Percentiles rank a stretch among this genome's conserved stretches.
Evolutionary conservation across 2,797 vertebrate genomes (phyloP).

Genomic region (Gymnothorax javanicus): DNA sequence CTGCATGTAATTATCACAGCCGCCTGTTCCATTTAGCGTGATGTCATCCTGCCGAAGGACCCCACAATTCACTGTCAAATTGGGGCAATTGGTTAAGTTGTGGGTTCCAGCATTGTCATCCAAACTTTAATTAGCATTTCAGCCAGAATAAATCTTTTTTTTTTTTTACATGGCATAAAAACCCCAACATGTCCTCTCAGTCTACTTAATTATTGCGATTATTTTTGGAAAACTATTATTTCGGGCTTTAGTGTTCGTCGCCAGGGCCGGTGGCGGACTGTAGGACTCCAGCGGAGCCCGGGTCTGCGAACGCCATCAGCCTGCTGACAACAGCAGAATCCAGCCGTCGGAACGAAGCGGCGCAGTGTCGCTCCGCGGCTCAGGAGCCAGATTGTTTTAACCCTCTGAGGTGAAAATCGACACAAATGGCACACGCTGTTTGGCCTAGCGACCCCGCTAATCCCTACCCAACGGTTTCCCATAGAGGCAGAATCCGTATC

Average conservation of each 20-base stretch:
- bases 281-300: background rate
- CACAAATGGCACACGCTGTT: background rate
- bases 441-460: background rate
- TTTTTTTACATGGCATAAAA: background rate
- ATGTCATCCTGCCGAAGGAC: background rate
- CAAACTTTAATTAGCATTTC: constrained; percentile 14
- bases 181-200: background rate
- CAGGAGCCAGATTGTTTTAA: background rate
- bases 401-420: background rate
- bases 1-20: background rate
- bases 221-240: constrained; percentile 15
- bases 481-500: background rate
- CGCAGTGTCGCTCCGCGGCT: background rate
- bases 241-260: background rate
- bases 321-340: background rate
- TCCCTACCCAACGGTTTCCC: background rate
- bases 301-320: background rate
- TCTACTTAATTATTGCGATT: background rate
- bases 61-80: background rate
- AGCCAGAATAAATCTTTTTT: background rate
- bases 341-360: background rate
- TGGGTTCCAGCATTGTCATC: background rate
- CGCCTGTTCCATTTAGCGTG: background rate
- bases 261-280: background rate
- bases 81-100: background rate